Percentiles rank a stretch among this genome's conserved stretches.
phyloP scores from a whole-genome alignment of 1,140 invertebrate species.

The Lutraria rhynchaena region DNA sequence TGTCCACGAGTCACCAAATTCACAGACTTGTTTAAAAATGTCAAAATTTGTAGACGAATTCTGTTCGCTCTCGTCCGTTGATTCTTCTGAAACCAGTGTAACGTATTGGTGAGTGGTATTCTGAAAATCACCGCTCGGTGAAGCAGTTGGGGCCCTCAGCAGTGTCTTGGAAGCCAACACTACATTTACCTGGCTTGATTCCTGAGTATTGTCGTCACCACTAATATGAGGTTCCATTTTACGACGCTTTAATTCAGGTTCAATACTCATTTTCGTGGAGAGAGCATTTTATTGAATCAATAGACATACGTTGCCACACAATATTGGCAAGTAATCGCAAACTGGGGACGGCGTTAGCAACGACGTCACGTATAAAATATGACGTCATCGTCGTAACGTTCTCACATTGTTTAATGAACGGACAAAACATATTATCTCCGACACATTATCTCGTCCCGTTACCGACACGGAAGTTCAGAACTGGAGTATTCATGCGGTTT shows the following conservation, averaged over 20 bases:
- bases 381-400: too few species aligned
- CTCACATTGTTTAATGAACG: too few species aligned
- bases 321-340: too few species aligned
- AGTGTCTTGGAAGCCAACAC: conserved; percentile 41
- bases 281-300: background rate
- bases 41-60: conserved; percentile 8
- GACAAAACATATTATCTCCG: too few species aligned
- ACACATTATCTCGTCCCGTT: too few species aligned
- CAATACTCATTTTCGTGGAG: conserved; percentile 29
- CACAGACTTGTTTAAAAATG: conserved; percentile 62
- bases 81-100: conserved; percentile 60
- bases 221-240: conserved; percentile 54
- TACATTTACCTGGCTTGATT: conserved; percentile 27
- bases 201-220: conserved; percentile 46
- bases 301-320: background rate
- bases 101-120: conserved; percentile 65
- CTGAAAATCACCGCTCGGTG: conserved; percentile 60
- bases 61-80: conserved; percentile 43
- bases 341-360: too few species aligned
- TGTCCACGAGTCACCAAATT: conserved; percentile 68
- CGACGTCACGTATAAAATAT: too few species aligned
- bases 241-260: conserved; percentile 40
- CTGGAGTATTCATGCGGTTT: too few species aligned
- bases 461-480: too few species aligned
- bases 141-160: conserved; percentile 43